Base-by-base conservation (phyloP, 1,140 invertebrate species). In the Rhopalosiphum maidis region DNA sequence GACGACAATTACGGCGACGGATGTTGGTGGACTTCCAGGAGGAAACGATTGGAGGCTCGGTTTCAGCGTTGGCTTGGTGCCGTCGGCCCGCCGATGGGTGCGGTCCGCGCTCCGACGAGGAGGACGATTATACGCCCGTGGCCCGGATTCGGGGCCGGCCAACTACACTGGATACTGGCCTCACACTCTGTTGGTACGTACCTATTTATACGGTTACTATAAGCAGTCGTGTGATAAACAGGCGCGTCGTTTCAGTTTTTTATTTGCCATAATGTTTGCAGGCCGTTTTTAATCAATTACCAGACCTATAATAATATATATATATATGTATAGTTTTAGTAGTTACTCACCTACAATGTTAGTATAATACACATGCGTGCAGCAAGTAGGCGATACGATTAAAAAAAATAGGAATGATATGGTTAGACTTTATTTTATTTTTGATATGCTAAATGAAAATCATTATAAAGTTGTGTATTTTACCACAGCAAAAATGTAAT, bases 131-230 rank as follows among this genome's bases (percentile, higher is more conserved):
- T 90, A 90, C 35, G 88, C 88, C 8, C 48, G 87, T 35, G 46
- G 87, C 7, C 51, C 5, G 22, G 11, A 11, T 30, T 25, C 41
- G 30, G 87, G 51, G 4, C 88, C 88, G 7, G 88, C 88, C 35
- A 90, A 30, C 88, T 90, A 25, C 2, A 90, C 88, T 5, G 88
- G 88, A 1, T 90, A 90, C 51, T 90, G 88, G 48, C 88, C 88
- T 51, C 88, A 90, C 88, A 90, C 88, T 35, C 37, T 90, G 3
- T 25, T 90, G 88, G 88, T 90, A 55, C 21, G 88, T 90, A 88
- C 51, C 15, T n/a, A 18, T 18, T 4, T 18, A 0, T 18, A n/a
- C 30, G 30, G 43, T 46, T 9, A 46, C 2, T 46, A 46, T 46
- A 11, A 46, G 43, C 9, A 60, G 25, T 25, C 7, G 8, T 55